Evolutionary conservation across 2,888 invertebrate species (phyloP), one percentile per base, ranked within the genome.

Genomic region (Dasypogon diadema): DNA sequence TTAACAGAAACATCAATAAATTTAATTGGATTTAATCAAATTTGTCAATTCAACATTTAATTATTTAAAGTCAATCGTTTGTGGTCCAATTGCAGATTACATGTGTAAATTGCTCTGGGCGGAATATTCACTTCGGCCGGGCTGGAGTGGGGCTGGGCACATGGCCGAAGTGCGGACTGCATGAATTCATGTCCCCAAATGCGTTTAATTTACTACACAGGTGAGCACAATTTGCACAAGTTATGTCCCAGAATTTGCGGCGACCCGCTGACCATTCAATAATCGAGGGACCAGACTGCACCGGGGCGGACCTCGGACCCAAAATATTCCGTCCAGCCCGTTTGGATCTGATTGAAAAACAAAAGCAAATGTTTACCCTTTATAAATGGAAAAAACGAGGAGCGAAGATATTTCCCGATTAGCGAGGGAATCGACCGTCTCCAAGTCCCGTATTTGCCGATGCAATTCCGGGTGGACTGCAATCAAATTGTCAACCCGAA

Each of bases 11-110:
- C 78, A 80, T 80, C 79, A 80, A 80, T 80, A 80, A 80, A 81
- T 81, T 81, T 81, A 82, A 83, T 82, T 82, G 80, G 79, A 81
- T 83, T 82, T 82, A 81, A 82, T 82, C 81, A 82, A 83, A 82
- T 82, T 82, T 82, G 82, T 81, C 83, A 82, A 82, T 82, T 81
- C 79, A 81, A 81, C 80, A 80, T 82, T 82, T 82, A 82, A 82
- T 82, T 82, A 82, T 82, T 82, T 82, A 81, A 82, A 82, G 82
- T 82, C 82, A 82, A 81, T 81, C 81, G 82, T 81, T 82, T 81
- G 81, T 77, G 81, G 79, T 79, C 79, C 78, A 77, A 79, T 80
- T 76, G 76, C 77, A 79, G 80, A 79, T 79, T 79, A 79, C 79
- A 79, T 79, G 79, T 79, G 79, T 80, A 80, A 79, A 80, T 79